phyloP scores from a whole-genome alignment of 2,797 vertebrate species.

The Hemitrygon akajei region DNA sequence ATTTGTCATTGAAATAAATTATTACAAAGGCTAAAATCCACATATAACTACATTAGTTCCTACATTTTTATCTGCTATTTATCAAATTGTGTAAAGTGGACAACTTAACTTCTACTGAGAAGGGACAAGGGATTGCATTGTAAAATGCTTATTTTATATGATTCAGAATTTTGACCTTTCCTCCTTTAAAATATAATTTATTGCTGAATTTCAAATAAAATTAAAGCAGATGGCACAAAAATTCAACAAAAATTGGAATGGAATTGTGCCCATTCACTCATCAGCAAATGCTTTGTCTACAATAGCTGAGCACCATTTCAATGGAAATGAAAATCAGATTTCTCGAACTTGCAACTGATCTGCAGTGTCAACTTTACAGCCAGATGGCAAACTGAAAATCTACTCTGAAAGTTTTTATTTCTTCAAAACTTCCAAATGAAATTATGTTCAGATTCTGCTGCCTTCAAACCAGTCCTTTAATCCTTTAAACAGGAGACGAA shows the following conservation, averaged over 20 bases:
- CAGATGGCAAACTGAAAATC: constrained; percentile 8
- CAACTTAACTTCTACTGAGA: background rate
- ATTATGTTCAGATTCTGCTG: background rate
- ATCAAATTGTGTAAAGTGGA: background rate
- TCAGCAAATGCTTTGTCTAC: background rate
- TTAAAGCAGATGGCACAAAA: background rate
- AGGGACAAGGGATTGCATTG: background rate
- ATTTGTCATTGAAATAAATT: background rate
- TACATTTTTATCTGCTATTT: background rate
- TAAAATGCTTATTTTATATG: background rate
- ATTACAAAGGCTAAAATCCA: background rate
- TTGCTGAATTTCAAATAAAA: background rate
- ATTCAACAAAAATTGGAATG: background rate
- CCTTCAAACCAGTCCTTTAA: background rate
- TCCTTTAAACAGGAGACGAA: background rate
- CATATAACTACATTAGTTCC: background rate
- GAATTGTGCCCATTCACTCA: background rate
- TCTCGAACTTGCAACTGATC: background rate
- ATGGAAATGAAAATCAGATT: constrained; percentile 8
- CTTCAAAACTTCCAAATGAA: background rate
- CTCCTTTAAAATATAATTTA: background rate
- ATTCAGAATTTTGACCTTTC: background rate
- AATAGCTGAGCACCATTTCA: background rate
- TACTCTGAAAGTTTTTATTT: background rate
- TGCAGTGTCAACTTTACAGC: background rate